A percentile compares a stretch with the other conserved stretches of the same genome.
Conservation (phyloP, 2,797 vertebrate genomes). For the Sebastes elongatus region DNA sequence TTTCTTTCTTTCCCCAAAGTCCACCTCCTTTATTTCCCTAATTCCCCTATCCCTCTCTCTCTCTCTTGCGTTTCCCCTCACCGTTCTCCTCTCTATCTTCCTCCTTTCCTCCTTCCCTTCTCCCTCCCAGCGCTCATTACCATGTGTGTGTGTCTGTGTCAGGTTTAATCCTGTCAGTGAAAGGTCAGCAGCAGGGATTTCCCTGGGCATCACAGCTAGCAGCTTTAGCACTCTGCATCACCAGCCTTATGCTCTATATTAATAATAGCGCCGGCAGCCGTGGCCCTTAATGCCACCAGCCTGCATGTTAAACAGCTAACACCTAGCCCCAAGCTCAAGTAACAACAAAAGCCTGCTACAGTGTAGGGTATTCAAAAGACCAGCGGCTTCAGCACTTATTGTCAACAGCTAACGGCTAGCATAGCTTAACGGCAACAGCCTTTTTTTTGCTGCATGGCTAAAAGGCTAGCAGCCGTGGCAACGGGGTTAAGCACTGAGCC, state of each 20-base stretch:
- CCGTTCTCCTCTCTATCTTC: slow-evolving; percentile 9
- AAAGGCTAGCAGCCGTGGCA: slow-evolving; percentile 50
- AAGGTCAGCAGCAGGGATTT: slow-evolving; percentile 82
- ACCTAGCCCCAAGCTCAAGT: slow-evolving; percentile 45
- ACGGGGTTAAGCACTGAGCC: slow-evolving; percentile 38
- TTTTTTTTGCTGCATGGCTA: slow-evolving; percentile 54
- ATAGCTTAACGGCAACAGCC: slow-evolving; percentile 34
- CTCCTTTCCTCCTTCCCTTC: slow-evolving; percentile 8
- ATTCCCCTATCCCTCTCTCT: slow-evolving; percentile 32
- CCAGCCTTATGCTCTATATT: slow-evolving; percentile 77
- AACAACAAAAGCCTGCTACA: slow-evolving; percentile 42
- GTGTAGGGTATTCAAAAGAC: slow-evolving; percentile 54
- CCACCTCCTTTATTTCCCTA: slow-evolving; percentile 38
- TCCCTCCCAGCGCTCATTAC: slow-evolving; percentile 66
- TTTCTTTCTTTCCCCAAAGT: slow-evolving; percentile 10
- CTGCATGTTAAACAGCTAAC: slow-evolving; percentile 70
- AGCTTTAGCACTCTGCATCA: slow-evolving; percentile 73
- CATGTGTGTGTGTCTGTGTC: slow-evolving; percentile 69
- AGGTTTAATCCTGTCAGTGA: slow-evolving; percentile 80
- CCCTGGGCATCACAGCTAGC: slow-evolving; percentile 78
- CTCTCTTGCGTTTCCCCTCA: slow-evolving; percentile 9
- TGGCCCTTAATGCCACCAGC: slow-evolving; percentile 66
- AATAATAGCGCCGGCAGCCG: slow-evolving; percentile 63
- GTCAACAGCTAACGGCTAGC: slow-evolving; percentile 44
- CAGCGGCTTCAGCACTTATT: slow-evolving; percentile 48